Percentiles rank a stretch among this genome's conserved stretches.
phyloP scores from a whole-genome alignment of 1,140 invertebrate genomes.

The Drosophila paulistorum region DNA sequence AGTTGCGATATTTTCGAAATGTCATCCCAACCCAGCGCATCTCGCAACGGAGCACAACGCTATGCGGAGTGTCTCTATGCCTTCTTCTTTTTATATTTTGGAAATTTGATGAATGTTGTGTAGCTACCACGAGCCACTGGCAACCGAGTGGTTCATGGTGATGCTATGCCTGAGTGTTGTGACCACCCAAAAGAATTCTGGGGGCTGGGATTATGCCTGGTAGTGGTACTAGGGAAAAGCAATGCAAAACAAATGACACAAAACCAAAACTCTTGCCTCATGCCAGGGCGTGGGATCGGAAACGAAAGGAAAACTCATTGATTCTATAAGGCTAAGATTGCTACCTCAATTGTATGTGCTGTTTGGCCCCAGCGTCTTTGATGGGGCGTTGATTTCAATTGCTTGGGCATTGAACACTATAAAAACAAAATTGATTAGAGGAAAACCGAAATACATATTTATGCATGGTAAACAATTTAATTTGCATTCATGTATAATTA shows the following conservation, averaged over 20 bases:
- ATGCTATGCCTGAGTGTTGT: constrained; percentile 2
- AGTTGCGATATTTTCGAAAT: constrained; percentile 51
- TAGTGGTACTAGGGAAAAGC: neutral
- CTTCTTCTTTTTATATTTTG: constrained; percentile 44
- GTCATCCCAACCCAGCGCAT: constrained; percentile 39
- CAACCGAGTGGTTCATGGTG: constrained; percentile 9
- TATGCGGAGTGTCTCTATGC: neutral
- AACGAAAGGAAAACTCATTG: no score
- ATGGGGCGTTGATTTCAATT: constrained; percentile 73
- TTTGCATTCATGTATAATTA: no score
- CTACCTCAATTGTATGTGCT: constrained; percentile 73
- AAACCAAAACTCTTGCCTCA: constrained; percentile 37
- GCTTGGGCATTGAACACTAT: constrained; percentile 80
- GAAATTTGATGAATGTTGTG: constrained; percentile 75
- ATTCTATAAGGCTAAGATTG: constrained; percentile 15
- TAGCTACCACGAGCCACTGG: constrained; percentile 38
- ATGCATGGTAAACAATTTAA: neutral
- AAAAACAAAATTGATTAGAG: constrained; percentile 51
- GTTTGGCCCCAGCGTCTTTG: constrained; percentile 75
- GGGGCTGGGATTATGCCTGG: neutral
- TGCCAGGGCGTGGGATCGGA: constrained; percentile 34
- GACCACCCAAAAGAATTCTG: constrained; percentile 54
- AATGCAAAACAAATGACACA: constrained; percentile 24
- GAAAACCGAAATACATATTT: constrained; percentile 28
- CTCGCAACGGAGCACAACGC: neutral